Percentiles rank a stretch among this genome's conserved stretches.
Evolutionary conservation across 2,797 vertebrate species (phyloP).

Genomic region (Eulemur rubriventer): DNA sequence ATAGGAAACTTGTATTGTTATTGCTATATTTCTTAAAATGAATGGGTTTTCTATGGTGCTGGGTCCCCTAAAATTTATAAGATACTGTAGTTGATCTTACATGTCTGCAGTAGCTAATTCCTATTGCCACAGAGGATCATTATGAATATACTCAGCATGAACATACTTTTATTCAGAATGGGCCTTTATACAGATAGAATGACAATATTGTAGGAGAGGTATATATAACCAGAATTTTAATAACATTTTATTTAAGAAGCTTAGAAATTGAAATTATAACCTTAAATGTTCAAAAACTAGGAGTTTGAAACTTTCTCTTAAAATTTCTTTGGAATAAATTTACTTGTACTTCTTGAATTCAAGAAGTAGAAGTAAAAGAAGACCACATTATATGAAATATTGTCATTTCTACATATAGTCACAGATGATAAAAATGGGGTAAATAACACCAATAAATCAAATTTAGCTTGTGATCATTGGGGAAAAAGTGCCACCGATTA

Average conservation of each 20-base stretch:
- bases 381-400: not conserved
- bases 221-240: not conserved
- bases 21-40: not conserved
- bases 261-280: not conserved
- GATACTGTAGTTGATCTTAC: not conserved
- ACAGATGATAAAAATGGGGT: not conserved
- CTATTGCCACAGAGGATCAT: not conserved
- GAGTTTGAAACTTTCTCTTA: not conserved
- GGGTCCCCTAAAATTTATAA: not conserved
- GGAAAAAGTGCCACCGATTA: not conserved
- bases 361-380: not conserved
- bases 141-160: not conserved
- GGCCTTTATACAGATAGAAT: not conserved
- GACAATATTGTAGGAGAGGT: not conserved
- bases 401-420: not conserved
- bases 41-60: slow-evolving; percentile 28
- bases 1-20: slow-evolving; percentile 35
- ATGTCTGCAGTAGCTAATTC: not conserved
- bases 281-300: not conserved
- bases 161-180: not conserved
- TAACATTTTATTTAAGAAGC: not conserved
- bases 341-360: too few species aligned
- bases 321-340: not conserved
- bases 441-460: not conserved
- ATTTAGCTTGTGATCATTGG: not conserved